Evolutionary conservation across 2,113 vertebrate species (phyloP).

Genomic region (Caranx melampygus): DNA sequence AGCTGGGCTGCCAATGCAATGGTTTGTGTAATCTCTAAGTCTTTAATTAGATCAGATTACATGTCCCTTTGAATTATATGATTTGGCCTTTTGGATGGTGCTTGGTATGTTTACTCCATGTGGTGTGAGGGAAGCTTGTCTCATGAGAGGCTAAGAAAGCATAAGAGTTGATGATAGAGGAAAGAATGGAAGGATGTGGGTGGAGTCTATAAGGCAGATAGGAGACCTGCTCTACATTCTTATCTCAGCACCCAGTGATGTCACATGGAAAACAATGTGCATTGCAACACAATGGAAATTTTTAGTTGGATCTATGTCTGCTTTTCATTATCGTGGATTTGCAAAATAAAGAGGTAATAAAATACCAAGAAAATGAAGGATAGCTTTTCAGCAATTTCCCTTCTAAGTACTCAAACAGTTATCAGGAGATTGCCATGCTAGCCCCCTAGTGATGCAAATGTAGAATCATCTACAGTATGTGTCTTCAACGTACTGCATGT

Average conservation of each 20-base stretch:
- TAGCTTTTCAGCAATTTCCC: neutral
- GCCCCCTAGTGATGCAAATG: neutral
- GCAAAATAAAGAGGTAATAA: conserved; percentile 26
- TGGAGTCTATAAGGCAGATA: conserved; percentile 19
- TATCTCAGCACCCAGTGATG: conserved; percentile 23
- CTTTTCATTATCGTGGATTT: conserved; percentile 1
- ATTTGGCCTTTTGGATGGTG: conserved; percentile 19
- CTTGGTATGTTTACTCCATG: conserved; percentile 45
- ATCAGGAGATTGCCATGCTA: neutral
- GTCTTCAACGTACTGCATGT: neutral
- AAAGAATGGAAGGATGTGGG: conserved; percentile 4
- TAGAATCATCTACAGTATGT: neutral
- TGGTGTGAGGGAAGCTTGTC: conserved; percentile 40
- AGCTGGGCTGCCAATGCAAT: conserved; percentile 39
- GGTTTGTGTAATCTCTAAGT: conserved; percentile 46
- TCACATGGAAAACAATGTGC: conserved; percentile 29
- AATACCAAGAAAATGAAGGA: neutral
- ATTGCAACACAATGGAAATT: conserved; percentile 12
- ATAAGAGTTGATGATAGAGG: neutral
- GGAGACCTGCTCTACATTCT: conserved; percentile 25
- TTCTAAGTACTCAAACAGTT: conserved; percentile 2
- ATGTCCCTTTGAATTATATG: conserved; percentile 49
- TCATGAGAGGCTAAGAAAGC: conserved; percentile 11
- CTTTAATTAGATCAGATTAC: conserved; percentile 68
- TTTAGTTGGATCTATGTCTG: conserved; percentile 31